Evolutionary conservation across 2,888 invertebrate genomes (phyloP).

Genomic region (Lamellibrachia satsuma): DNA sequence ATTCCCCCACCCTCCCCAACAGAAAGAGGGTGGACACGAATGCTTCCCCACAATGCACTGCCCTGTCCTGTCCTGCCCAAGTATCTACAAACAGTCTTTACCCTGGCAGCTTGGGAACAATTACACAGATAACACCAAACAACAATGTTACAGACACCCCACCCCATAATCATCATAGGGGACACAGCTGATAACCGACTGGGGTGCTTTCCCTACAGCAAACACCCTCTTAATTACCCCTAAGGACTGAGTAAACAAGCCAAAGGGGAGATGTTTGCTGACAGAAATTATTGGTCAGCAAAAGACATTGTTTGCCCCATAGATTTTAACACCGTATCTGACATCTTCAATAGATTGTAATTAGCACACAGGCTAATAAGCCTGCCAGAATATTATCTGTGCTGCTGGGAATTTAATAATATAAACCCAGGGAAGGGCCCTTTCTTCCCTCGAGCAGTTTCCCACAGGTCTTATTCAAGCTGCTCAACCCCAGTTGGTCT

Average conservation of each 20-base stretch:
- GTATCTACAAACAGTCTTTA: neutral
- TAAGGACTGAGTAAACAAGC: neutral
- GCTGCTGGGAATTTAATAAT: neutral
- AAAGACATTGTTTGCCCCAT: neutral
- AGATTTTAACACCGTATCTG: neutral
- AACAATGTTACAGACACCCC: neutral
- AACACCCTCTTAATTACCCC: conserved; percentile 7
- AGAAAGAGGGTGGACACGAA: neutral
- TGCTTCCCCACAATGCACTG: neutral
- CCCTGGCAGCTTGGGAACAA: neutral
- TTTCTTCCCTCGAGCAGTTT: neutral
- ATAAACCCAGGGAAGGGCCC: neutral
- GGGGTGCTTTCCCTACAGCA: neutral
- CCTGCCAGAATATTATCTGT: neutral
- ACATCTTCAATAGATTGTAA: neutral
- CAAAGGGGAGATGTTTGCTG: neutral
- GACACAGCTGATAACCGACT: neutral
- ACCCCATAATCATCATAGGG: neutral
- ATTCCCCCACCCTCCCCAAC: neutral
- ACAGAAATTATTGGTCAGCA: conserved; percentile 3
- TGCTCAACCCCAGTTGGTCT: too few species aligned
- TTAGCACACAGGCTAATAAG: neutral
- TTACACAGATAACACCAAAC: neutral
- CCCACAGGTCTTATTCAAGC: neutral
- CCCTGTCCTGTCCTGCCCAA: neutral